A percentile compares a stretch with the other conserved stretches of the same genome.
Conservation (phyloP, 2,113 vertebrate genomes). For the Scolopax mira region DNA sequence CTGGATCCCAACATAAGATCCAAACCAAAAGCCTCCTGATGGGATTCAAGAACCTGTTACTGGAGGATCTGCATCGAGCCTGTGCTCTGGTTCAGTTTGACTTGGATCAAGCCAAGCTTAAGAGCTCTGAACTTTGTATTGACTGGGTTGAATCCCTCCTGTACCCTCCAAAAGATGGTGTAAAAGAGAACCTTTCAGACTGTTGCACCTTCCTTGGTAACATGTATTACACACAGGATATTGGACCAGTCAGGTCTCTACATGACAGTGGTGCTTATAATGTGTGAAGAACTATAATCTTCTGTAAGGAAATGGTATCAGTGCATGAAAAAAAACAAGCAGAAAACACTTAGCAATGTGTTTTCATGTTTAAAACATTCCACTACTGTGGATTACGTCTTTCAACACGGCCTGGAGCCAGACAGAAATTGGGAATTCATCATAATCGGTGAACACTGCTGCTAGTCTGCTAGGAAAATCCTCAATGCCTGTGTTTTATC, state of each 20-base stretch:
- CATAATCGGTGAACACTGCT: background rate
- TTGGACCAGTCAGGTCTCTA: background rate
- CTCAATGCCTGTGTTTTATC: background rate
- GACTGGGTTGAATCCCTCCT: background rate
- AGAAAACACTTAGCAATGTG: background rate
- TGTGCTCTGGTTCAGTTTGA: background rate
- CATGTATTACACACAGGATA: background rate
- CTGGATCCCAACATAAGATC: background rate
- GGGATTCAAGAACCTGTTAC: background rate
- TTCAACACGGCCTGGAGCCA: background rate
- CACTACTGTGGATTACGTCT: background rate
- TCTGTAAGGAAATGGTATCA: background rate
- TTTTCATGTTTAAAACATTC: constrained; percentile 8
- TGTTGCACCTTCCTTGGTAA: background rate
- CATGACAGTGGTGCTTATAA: background rate
- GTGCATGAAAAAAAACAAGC: background rate
- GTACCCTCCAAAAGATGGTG: background rate
- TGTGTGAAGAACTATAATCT: background rate
- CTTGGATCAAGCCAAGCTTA: background rate
- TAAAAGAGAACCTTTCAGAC: background rate
- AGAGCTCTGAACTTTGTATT: background rate
- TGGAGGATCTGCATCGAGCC: background rate
- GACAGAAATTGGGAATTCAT: background rate
- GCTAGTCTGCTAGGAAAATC: background rate
- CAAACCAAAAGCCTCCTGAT: background rate